phyloP scores from a whole-genome alignment of 2,113 vertebrate species.

The zebrafish (Danio rerio) region DNA sequence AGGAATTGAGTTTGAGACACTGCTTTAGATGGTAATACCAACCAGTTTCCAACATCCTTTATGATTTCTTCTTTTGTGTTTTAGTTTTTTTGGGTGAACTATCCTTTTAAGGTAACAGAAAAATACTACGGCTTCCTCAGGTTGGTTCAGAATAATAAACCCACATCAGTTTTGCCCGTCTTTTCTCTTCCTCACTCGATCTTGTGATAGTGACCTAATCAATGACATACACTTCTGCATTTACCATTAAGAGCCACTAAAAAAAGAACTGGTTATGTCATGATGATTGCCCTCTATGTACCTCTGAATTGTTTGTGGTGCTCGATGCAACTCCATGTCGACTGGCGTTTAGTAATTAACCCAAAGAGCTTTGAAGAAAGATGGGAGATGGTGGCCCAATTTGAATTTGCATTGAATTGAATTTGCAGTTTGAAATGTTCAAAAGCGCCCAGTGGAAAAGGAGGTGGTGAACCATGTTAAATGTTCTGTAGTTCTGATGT shows the following conservation, averaged over 20 bases:
- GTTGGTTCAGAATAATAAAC: constrained; percentile 4
- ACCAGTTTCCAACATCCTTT: too few relatives aligned
- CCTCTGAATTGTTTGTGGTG: constrained; percentile 27
- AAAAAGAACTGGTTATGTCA: neutral
- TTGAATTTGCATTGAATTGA: too few relatives aligned
- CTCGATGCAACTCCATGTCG: constrained; percentile 15
- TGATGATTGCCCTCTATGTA: neutral
- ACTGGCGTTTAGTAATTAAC: constrained; percentile 27
- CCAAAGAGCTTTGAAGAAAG: constrained; percentile 60
- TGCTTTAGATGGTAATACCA: too few relatives aligned
- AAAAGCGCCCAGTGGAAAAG: constrained; percentile 58
- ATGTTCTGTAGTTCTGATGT: constrained; percentile 74
- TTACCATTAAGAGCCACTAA: neutral
- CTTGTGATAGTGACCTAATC: constrained; percentile 21
- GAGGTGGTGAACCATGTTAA: constrained; percentile 64
- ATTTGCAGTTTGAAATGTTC: constrained; percentile 7
- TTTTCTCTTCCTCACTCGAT: neutral
- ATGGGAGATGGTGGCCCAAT: constrained; percentile 33
- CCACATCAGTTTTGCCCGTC: neutral
- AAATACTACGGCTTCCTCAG: constrained; percentile 31
- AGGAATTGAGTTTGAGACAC: too few relatives aligned
- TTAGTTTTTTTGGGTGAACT: too few relatives aligned
- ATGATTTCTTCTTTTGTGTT: too few relatives aligned
- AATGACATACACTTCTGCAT: neutral
- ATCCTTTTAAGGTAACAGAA: neutral